Evolutionary conservation across 2,888 invertebrate species (phyloP).

Genomic region (Prionchulus punctatus): DNA sequence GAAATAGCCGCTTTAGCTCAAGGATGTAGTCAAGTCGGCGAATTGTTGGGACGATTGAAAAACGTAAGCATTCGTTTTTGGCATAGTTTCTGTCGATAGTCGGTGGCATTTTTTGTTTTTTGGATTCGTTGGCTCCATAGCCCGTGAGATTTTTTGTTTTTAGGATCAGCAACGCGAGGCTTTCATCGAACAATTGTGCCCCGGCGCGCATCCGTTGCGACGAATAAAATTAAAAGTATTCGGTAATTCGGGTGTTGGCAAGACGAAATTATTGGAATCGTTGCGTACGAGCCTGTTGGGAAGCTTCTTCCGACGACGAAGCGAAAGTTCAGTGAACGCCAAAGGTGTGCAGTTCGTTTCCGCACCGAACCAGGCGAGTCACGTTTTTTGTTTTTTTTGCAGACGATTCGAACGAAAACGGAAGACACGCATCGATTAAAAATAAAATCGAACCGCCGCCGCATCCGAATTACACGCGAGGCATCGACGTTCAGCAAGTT

Average conservation of each 20-base stretch:
- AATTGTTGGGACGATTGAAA: conserved; percentile 49
- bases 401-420: conserved; percentile 2
- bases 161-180: conserved; percentile 38
- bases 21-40: conserved; percentile 52
- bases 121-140: background rate
- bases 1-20: conserved; percentile 60
- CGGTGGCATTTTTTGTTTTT: background rate
- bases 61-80: conserved; percentile 38
- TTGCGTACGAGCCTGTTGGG: conserved; percentile 51
- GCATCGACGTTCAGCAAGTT: conserved; percentile 48
- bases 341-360: background rate
- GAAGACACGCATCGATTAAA: background rate
- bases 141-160: background rate
- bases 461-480: conserved; percentile 45
- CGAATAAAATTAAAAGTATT: conserved; percentile 52
- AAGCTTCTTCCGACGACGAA: conserved; percentile 43
- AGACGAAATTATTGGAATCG: conserved; percentile 50
- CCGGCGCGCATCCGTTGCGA: conserved; percentile 26
- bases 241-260: conserved; percentile 56
- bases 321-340: background rate
- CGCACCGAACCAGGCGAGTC: background rate
- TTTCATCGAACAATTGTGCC: conserved; percentile 46
- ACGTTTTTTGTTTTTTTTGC: conserved; percentile 3
- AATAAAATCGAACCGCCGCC: conserved; percentile 8
- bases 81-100: background rate